A percentile compares a stretch with the other conserved stretches of the same genome.
phyloP scores from a whole-genome alignment of 2,888 invertebrate species.

The Sminthurides aquaticus region DNA sequence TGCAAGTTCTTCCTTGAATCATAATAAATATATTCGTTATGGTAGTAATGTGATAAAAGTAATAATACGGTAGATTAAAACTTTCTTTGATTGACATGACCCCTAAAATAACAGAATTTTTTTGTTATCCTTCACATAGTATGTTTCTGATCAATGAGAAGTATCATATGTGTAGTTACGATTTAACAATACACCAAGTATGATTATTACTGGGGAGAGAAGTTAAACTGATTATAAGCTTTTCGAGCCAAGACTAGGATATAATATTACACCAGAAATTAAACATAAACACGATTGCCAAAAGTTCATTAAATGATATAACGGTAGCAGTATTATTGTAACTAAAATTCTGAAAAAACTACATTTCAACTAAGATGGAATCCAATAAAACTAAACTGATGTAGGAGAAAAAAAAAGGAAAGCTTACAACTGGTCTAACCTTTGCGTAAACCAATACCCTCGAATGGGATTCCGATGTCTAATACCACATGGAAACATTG shows the following conservation, averaged over 20 bases:
- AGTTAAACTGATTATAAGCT: slow-evolving; percentile 26
- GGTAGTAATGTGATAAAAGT: slow-evolving; percentile 11
- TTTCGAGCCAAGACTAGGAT: slow-evolving; percentile 40
- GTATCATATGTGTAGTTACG: no score
- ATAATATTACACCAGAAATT: slow-evolving; percentile 43
- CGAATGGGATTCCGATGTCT: background rate
- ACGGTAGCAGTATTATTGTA: slow-evolving; percentile 29
- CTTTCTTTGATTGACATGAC: slow-evolving; percentile 16
- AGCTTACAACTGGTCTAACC: no score
- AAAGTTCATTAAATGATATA: slow-evolving; percentile 32
- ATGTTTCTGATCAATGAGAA: background rate
- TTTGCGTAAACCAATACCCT: no score
- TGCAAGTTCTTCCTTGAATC: background rate
- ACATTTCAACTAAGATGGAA: no score
- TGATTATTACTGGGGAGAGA: slow-evolving; percentile 7
- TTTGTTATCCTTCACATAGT: background rate
- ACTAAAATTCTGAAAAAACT: slow-evolving; percentile 17
- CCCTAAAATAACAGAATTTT: slow-evolving; percentile 6
- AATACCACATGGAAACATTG: no score
- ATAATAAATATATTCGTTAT: slow-evolving; percentile 12
- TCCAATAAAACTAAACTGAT: no score
- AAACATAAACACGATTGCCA: slow-evolving; percentile 39
- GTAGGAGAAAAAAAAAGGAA: no score
- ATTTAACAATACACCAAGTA: no score
- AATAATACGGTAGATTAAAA: slow-evolving; percentile 12